phyloP scores from a whole-genome alignment of 2,888 invertebrate genomes.

The Molorchus minor region DNA sequence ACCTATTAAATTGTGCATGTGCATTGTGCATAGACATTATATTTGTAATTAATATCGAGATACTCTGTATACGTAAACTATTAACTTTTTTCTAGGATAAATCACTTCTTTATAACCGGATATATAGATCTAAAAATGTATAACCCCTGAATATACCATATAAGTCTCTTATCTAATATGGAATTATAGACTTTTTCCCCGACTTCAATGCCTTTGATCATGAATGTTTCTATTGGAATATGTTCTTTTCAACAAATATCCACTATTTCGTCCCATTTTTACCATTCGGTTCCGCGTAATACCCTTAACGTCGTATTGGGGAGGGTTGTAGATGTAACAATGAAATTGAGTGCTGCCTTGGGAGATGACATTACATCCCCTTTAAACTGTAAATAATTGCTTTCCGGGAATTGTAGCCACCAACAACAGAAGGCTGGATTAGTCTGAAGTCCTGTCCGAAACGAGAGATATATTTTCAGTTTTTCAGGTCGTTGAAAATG shows the following conservation, averaged over 20 bases:
- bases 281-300: neutral
- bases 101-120: neutral
- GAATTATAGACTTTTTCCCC: conserved; percentile 45
- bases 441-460: neutral
- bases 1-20: too few species aligned
- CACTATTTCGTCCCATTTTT: conserved; percentile 6
- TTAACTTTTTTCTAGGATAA: neutral
- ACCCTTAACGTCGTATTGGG: neutral
- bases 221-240: conserved; percentile 19
- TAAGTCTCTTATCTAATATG: conserved; percentile 54
- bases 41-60: too few species aligned
- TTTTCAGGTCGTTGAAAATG: too few species aligned
- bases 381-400: neutral
- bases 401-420: too few species aligned
- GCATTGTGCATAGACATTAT: too few species aligned
- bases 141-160: conserved; percentile 32
- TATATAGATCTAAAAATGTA: conserved; percentile 9
- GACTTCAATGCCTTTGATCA: conserved; percentile 15
- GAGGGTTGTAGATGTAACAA: neutral
- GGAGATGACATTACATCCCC: neutral
- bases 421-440: too few species aligned
- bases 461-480: neutral
- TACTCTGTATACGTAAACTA: neutral
- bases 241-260: conserved; percentile 12
- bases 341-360: neutral